These are phyloP conservation scores for Standfussiana lucernea DNA, from an alignment of 2,888 invertebrate genomes.

Conservation along the genomic window DNA sequence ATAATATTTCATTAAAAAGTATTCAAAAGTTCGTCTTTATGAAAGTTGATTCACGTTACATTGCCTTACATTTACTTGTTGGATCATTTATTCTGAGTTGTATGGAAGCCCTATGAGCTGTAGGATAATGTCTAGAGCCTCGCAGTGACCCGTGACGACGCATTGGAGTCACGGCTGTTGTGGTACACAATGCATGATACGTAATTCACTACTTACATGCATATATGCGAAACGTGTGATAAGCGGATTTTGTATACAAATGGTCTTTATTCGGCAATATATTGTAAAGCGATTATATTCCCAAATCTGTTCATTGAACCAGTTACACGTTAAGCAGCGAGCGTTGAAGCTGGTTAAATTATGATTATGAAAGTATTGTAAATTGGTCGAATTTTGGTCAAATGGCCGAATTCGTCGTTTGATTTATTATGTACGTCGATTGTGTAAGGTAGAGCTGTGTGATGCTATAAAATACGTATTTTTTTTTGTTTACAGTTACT, in stretches of 20 bases:
- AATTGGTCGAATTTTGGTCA: neutral
- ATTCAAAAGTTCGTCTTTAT: neutral
- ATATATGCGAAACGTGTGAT: conserved; percentile 47
- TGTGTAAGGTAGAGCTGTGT: neutral
- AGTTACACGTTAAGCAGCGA: conserved; percentile 10
- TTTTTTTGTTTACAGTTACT: neutral
- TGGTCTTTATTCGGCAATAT: conserved; percentile 41
- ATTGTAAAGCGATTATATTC: conserved; percentile 51
- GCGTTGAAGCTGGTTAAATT: conserved; percentile 8
- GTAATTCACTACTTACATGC: conserved; percentile 47
- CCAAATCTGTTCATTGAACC: conserved; percentile 54
- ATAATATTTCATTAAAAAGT: neutral
- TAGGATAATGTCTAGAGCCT: conserved; percentile 66
- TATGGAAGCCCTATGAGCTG: conserved; percentile 55
- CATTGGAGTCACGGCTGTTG: conserved; percentile 78
- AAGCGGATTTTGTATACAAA: conserved; percentile 48
- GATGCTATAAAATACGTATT: neutral
- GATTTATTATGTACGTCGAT: neutral
- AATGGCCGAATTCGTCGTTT: neutral
- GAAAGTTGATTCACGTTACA: neutral
- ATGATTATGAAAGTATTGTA: neutral
- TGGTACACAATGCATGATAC: conserved; percentile 60
- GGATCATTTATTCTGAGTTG: conserved; percentile 15
- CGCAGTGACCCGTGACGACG: conserved; percentile 81
- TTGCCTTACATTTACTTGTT: neutral